Percentiles rank a stretch among this genome's conserved stretches.
Conservation (phyloP, 1,140 invertebrate genomes). For the Tetraneura akinire region DNA sequence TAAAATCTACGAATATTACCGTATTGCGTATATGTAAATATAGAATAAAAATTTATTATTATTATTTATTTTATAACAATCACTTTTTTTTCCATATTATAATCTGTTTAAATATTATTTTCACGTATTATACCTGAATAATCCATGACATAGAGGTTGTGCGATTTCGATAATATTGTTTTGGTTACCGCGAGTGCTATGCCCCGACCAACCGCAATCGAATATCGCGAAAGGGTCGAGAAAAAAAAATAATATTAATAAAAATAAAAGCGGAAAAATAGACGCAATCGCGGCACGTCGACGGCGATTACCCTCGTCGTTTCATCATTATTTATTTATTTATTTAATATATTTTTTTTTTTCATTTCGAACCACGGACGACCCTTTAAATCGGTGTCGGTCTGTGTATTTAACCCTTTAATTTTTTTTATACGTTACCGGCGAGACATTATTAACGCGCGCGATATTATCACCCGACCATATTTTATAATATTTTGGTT, state of each 20-base stretch:
- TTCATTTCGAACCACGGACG: background rate
- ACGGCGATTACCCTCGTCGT: background rate
- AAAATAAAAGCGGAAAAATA: conserved; percentile 20
- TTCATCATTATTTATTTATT: too few species aligned
- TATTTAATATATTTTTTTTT: too few species aligned
- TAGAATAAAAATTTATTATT: too few species aligned
- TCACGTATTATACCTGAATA: too few species aligned
- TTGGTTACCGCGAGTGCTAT: background rate
- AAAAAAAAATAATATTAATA: background rate
- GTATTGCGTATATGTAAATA: too few species aligned
- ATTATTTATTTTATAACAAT: too few species aligned
- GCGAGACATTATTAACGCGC: background rate
- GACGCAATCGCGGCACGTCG: background rate
- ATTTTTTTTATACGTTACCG: background rate
- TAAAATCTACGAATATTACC: too few species aligned
- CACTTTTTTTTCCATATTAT: too few species aligned
- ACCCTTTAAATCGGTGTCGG: conserved; percentile 42
- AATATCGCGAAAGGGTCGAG: conserved; percentile 16
- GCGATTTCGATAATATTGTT: background rate
- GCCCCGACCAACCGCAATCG: conserved; percentile 20
- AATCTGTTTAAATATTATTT: too few species aligned
- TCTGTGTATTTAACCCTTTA: conserved; percentile 10
- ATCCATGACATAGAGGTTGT: too few species aligned
- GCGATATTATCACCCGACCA: too few species aligned
- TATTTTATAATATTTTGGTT: too few species aligned